phyloP scores from a whole-genome alignment of 2,888 invertebrate species.

The Prenolepis imparis region DNA sequence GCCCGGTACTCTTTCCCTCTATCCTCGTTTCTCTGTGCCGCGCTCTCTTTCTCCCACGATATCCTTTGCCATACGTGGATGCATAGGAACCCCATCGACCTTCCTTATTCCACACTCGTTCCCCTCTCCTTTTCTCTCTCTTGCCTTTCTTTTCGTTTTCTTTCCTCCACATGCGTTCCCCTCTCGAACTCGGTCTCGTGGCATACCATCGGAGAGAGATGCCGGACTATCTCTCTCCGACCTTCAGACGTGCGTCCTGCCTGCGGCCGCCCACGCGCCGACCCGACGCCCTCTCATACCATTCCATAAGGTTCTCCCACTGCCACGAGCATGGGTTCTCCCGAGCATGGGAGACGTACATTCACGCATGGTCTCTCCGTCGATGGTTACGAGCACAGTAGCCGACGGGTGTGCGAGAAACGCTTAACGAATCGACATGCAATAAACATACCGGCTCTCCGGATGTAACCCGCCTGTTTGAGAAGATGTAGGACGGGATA shows the following conservation, averaged over 20 bases:
- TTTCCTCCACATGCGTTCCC: constrained; percentile 45
- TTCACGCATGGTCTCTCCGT: constrained; percentile 61
- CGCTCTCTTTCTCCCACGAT: constrained; percentile 56
- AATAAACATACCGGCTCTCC: constrained; percentile 37
- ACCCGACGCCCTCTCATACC: constrained; percentile 83
- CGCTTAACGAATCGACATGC: constrained; percentile 56
- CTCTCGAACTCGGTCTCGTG: constrained; percentile 69
- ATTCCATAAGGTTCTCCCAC: constrained; percentile 79
- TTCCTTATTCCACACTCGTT: constrained; percentile 62
- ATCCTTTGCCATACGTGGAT: constrained; percentile 78
- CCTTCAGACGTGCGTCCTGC: constrained; percentile 84
- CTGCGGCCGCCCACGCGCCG: constrained; percentile 86
- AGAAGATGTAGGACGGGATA: constrained; percentile 6
- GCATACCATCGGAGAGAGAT: constrained; percentile 65
- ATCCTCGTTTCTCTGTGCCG: constrained; percentile 33
- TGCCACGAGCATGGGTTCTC: constrained; percentile 65
- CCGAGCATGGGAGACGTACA: constrained; percentile 74
- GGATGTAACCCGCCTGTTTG: constrained; percentile 12
- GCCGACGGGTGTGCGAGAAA: constrained; percentile 56
- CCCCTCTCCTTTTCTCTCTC: constrained; percentile 18
- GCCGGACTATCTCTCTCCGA: constrained; percentile 71
- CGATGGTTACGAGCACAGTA: constrained; percentile 51
- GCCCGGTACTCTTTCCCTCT: constrained; percentile 47
- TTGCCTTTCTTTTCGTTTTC: constrained; percentile 56
- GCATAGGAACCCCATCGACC: constrained; percentile 61